These are phyloP conservation scores for Takifugu rubripes DNA, from an alignment of 2,797 vertebrate genomes.

Conservation along the genomic window DNA sequence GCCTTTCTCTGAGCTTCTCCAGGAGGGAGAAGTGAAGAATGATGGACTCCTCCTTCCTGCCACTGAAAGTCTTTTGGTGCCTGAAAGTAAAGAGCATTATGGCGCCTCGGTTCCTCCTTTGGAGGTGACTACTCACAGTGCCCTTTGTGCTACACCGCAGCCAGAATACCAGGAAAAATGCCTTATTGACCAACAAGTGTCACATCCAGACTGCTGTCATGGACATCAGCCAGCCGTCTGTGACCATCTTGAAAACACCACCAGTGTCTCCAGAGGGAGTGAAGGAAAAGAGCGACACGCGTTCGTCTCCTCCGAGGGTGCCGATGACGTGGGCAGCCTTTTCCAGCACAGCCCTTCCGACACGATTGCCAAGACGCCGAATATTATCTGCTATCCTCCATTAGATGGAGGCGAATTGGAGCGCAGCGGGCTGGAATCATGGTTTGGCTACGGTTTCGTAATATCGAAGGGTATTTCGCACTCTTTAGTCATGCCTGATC, in stretches of 20 bases:
- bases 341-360: conserved; percentile 52
- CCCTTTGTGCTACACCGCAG: conserved; percentile 39
- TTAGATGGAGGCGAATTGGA: conserved; percentile 70
- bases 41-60: too few species aligned
- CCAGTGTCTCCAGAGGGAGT: conserved; percentile 17
- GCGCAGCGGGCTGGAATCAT: conserved; percentile 37
- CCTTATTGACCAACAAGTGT: conserved; percentile 31
- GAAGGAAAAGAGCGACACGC: conserved; percentile 8
- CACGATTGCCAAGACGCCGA: conserved; percentile 48
- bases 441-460: conserved; percentile 20
- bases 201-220: conserved; percentile 23
- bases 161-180: conserved; percentile 27
- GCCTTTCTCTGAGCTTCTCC: too few species aligned
- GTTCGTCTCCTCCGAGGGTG: conserved; percentile 16
- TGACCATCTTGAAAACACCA: conserved; percentile 47
- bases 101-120: conserved; percentile 19
- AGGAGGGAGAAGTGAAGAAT: too few species aligned
- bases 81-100: conserved; percentile 12
- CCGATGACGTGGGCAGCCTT: conserved; percentile 17
- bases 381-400: conserved; percentile 71
- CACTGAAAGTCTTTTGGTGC: too few species aligned
- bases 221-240: conserved; percentile 48
- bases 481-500: not conserved
- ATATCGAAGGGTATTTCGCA: conserved; percentile 16
- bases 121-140: conserved; percentile 49